These are phyloP conservation scores for Watersipora subatra DNA, from an alignment of 1,140 invertebrate genomes.

Conservation along the genomic window DNA sequence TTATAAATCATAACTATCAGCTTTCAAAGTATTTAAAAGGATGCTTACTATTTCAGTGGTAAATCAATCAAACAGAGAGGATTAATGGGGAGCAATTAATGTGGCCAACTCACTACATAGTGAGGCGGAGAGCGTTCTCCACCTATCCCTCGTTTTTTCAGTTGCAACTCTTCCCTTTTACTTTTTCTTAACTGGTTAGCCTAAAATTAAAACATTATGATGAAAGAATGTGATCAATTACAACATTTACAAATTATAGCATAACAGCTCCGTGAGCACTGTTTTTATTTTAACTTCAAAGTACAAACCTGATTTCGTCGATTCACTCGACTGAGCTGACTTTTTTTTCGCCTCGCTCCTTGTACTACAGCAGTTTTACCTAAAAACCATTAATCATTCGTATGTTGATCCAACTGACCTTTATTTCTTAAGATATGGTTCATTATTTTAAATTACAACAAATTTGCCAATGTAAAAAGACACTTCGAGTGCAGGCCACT, in stretches of 20 bases:
- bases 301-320: neutral
- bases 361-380: too few relatives aligned
- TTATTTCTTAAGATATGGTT: too few relatives aligned
- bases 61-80: neutral
- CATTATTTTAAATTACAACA: too few relatives aligned
- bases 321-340: neutral
- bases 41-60: neutral
- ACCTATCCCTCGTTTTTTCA: constrained; percentile 61
- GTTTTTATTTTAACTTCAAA: neutral
- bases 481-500: too few relatives aligned
- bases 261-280: neutral
- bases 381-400: too few relatives aligned
- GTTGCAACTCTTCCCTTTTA: constrained; percentile 65
- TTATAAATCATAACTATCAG: neutral
- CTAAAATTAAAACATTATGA: constrained; percentile 12
- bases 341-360: too few relatives aligned
- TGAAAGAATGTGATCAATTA: neutral
- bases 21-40: neutral
- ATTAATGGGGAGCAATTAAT: neutral
- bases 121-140: constrained; percentile 51
- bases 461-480: too few relatives aligned
- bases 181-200: constrained; percentile 56
- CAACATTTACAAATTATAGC: neutral
- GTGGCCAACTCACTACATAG: constrained; percentile 48
- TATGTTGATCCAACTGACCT: too few relatives aligned